Conservation (phyloP, 2,113 vertebrate species). For the Sapayoa aenigma region DNA sequence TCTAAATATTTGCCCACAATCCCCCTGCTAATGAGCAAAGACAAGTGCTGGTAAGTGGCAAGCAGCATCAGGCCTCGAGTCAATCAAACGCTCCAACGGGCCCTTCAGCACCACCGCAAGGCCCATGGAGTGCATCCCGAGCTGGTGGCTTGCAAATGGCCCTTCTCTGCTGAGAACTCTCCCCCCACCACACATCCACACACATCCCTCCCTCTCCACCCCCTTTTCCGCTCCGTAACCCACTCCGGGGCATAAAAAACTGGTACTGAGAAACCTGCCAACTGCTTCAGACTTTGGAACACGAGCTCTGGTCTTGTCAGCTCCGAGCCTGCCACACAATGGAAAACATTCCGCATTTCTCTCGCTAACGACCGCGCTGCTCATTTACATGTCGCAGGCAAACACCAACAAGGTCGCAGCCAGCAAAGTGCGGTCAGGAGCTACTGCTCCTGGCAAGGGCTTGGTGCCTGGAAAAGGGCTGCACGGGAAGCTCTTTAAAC, state of each 20-base stretch:
- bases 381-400: slow-evolving; percentile 62
- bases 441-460: slow-evolving; percentile 52
- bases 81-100: slow-evolving; percentile 86
- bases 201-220: slow-evolving; percentile 46
- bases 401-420: slow-evolving; percentile 62
- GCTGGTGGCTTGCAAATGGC: slow-evolving; percentile 84
- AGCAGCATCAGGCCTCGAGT: slow-evolving; percentile 88
- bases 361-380: slow-evolving; percentile 11
- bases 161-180: slow-evolving; percentile 54
- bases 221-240: slow-evolving; percentile 50
- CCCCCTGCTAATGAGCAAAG: slow-evolving; percentile 87
- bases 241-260: slow-evolving; percentile 73
- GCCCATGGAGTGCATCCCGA: slow-evolving; percentile 79
- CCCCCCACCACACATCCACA: slow-evolving; percentile 22
- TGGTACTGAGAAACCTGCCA: slow-evolving; percentile 73
- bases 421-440: slow-evolving; percentile 52
- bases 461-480: background rate
- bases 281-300: slow-evolving; percentile 68
- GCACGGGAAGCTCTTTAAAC: slow-evolving; percentile 21
- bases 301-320: slow-evolving; percentile 26
- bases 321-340: slow-evolving; percentile 33
- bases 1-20: slow-evolving; percentile 72
- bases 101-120: slow-evolving; percentile 82
- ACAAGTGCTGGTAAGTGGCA: slow-evolving; percentile 95
- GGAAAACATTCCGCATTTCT: slow-evolving; percentile 20